phyloP scores from a whole-genome alignment of 2,113 vertebrate genomes.

The Hiodon alosoides region DNA sequence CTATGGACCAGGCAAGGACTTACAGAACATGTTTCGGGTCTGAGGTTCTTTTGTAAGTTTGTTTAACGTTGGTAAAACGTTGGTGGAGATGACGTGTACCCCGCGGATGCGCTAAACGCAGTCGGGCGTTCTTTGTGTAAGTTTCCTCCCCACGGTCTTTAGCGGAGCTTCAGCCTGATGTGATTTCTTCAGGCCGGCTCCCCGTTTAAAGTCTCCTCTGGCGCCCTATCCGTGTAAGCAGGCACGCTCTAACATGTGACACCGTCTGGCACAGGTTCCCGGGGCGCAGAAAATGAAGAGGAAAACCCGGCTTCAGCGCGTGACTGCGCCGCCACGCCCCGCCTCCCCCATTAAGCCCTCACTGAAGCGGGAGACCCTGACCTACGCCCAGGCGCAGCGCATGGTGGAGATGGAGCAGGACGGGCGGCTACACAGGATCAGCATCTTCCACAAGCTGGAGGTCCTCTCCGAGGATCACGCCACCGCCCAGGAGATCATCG shows the following conservation, averaged over 20 bases:
- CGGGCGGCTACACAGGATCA: constrained; percentile 87
- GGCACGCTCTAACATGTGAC: background rate
- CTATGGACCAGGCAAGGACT: too few relatives aligned
- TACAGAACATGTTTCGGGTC: too few relatives aligned
- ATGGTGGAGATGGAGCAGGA: constrained; percentile 98
- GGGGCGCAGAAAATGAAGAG: constrained; percentile 77
- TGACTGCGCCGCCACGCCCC: constrained; percentile 72
- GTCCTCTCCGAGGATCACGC: constrained; percentile 86
- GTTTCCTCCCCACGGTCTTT: too few relatives aligned
- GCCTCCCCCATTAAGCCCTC: constrained; percentile 93
- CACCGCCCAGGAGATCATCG: constrained; percentile 90
- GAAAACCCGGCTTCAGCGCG: constrained; percentile 81
- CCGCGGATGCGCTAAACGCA: too few relatives aligned
- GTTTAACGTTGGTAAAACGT: too few relatives aligned
- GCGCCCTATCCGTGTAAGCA: background rate
- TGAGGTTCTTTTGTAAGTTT: too few relatives aligned
- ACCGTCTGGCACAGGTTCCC: constrained; percentile 1
- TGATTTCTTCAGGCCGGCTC: background rate
- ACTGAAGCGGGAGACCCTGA: constrained; percentile 87
- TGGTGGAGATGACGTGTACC: too few relatives aligned
- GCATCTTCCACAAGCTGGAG: constrained; percentile 91
- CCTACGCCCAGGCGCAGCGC: constrained; percentile 92
- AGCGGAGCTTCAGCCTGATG: background rate
- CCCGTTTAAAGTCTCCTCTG: background rate
- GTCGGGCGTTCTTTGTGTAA: too few relatives aligned